Base-by-base conservation (phyloP, 2,888 invertebrate genomes). In the Melanophora roralis region DNA sequence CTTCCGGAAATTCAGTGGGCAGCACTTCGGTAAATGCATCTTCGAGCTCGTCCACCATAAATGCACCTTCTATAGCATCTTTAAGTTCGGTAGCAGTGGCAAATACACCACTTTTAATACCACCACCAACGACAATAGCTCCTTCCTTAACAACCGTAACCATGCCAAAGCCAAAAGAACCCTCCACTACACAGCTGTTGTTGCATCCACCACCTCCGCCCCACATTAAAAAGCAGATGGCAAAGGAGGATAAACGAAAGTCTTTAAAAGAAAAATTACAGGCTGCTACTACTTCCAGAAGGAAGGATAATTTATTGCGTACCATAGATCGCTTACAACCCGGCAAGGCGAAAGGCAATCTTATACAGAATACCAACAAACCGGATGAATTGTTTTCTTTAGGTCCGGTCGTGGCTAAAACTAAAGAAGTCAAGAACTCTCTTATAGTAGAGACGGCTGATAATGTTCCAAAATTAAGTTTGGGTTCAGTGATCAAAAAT, bases 341-440 rank as follows among this genome's bases (percentile, higher is more conserved):
- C 0, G 96, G 96, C 0, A 96, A 96, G 89, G 94, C 96, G 85
- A 96, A 96, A 91, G 96, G 96, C 0, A 96, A 96, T 90, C 91
- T 96, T 19, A 91, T 96, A 27, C 93, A 94, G 43, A 95, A 94
- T 86, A 91, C 93, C 23, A 91, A 91, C 83, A 92, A 91, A 84
- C 86, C 90, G 0, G 94, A 94, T 83, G 94, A 94, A 85, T 84
- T 91, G 0, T 89, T 91, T 49, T 92, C 93, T 2, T 55, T 83
- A 32, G 82, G 82, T 9, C 84, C 86, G 0, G 91, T 91, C 60
- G 82, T 82, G 16, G 77, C 81, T 34, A 94, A 93, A 89, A 86
- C 90, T 11, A 93, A 93, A 82, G 93, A 93, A 81, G 85, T 91
- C 2, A 91, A 92, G 81, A 92, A 92, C 84, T 91, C 92, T 1